These are phyloP conservation scores for Microctonus hyperodae DNA, from an alignment of 2,888 invertebrate genomes.

Conservation along the genomic window DNA sequence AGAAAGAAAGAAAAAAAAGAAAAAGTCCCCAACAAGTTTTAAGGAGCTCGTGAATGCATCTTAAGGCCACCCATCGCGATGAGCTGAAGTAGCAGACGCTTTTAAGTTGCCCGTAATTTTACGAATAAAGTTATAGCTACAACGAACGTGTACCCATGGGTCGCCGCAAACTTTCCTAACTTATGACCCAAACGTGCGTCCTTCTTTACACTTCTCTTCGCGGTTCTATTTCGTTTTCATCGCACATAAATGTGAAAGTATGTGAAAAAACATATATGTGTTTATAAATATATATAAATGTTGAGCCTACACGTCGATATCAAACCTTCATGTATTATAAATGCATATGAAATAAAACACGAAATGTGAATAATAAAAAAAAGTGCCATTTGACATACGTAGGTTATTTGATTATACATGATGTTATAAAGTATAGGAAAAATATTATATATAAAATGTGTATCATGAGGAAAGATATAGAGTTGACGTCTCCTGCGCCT, in stretches of 20 bases:
- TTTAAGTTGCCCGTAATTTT: constrained; percentile 54
- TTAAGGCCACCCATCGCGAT: constrained; percentile 26
- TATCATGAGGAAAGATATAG: too few relatives aligned
- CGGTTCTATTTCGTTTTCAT: constrained; percentile 19
- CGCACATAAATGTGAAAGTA: neutral
- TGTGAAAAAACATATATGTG: neutral
- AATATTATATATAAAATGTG: neutral
- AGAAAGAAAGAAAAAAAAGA: neutral
- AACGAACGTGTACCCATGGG: constrained; percentile 31
- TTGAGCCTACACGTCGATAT: neutral
- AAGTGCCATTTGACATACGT: constrained; percentile 4
- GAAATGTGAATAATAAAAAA: constrained; percentile 7
- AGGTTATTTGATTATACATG: neutral
- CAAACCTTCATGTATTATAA: too few relatives aligned
- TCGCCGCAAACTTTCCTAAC: constrained; percentile 42
- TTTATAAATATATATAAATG: neutral
- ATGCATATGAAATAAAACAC: too few relatives aligned
- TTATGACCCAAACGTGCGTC: constrained; percentile 38
- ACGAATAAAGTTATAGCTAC: constrained; percentile 50
- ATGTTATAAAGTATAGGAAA: neutral
- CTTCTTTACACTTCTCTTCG: constrained; percentile 18
- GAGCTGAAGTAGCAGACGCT: constrained; percentile 47
- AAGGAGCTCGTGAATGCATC: constrained; percentile 19
- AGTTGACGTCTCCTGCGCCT: neutral
- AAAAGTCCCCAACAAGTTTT: constrained; percentile 12